Evolutionary conservation across 2,888 invertebrate species (phyloP), one percentile per base, ranked within the genome.

Genomic region (Chalcosyrphus nemorum): DNA sequence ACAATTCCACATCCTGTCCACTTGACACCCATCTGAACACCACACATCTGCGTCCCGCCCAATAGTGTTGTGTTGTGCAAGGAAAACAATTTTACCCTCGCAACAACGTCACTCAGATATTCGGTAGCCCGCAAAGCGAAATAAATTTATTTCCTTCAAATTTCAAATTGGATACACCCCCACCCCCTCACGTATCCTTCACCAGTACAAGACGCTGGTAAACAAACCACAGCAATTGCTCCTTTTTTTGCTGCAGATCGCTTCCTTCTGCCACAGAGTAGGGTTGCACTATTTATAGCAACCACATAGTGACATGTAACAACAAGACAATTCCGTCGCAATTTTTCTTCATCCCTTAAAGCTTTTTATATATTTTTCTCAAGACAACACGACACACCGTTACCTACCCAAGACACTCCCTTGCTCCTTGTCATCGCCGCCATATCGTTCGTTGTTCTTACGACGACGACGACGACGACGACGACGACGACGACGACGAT

Each of bases 121-220:
- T 75, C 57, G 75, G 75, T 75, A 81, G 70, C 63, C 81, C 81
- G 70, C 81, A 81, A 61, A 68, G 24, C 35, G 63, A 75, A 81
- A 81, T 70, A 76, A 76, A 81, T 81, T 65, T 81, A 81, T 75
- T 81, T 81, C 74, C 50, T 35, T 75, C 70, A 70, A 70, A 81
- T 76, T 81, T 70, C 43, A 71, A 81, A 81, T 52, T 70, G 57
- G 43, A 65, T 35, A 70, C 57, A 41, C 41, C 43, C 27, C 41
- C 38, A n/a, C 7, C 15, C 24, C 35, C 47, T 56, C 41, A 21
- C 13, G 32, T 63, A 29, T 47, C 29, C 57, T 29, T 41, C 57
- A 13, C 41, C 9, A n/a, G n/a, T n/a, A n/a, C n/a, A n/a, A n/a
- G n/a, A n/a, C n/a, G n/a, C 29, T 41, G 7, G 41, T 68, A 32